These are phyloP conservation scores for Drosophila lutescens DNA, from an alignment of 2,888 invertebrate species.

Conservation along the genomic window DNA sequence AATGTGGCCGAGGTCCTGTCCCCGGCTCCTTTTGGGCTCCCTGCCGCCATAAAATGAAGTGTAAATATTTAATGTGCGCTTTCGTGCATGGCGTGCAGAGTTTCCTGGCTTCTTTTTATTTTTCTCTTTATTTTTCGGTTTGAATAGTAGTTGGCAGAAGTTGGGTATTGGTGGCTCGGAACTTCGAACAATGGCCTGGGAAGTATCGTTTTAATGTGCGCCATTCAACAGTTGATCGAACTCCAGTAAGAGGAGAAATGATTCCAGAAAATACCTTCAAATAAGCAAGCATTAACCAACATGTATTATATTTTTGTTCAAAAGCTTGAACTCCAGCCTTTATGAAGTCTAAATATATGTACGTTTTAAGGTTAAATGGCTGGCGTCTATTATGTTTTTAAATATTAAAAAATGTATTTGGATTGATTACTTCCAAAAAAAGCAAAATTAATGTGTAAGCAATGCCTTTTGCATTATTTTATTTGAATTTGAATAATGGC, in stretches of 20 bases:
- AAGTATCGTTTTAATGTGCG: constrained; percentile 31
- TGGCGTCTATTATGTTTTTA: too few relatives aligned
- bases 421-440: too few relatives aligned
- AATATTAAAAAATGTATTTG: too few relatives aligned
- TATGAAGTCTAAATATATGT: too few relatives aligned
- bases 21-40: constrained; percentile 40
- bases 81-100: constrained; percentile 74
- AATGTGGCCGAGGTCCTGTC: constrained; percentile 19
- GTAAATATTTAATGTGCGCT: constrained; percentile 84
- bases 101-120: constrained; percentile 32
- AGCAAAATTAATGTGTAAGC: too few relatives aligned
- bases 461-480: too few relatives aligned
- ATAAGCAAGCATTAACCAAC: neutral
- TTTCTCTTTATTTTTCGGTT: constrained; percentile 1
- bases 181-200: constrained; percentile 14
- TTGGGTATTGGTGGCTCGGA: constrained; percentile 7
- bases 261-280: neutral
- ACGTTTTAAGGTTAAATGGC: too few relatives aligned
- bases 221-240: constrained; percentile 48
- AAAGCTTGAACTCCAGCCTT: neutral
- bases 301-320: neutral
- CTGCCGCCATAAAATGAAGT: constrained; percentile 82
- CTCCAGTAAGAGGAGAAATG: constrained; percentile 2
- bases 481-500: too few relatives aligned
- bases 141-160: constrained; percentile 34